Evolutionary conservation across 2,888 invertebrate species (phyloP).

Genomic region (Drosophila ezoana): DNA sequence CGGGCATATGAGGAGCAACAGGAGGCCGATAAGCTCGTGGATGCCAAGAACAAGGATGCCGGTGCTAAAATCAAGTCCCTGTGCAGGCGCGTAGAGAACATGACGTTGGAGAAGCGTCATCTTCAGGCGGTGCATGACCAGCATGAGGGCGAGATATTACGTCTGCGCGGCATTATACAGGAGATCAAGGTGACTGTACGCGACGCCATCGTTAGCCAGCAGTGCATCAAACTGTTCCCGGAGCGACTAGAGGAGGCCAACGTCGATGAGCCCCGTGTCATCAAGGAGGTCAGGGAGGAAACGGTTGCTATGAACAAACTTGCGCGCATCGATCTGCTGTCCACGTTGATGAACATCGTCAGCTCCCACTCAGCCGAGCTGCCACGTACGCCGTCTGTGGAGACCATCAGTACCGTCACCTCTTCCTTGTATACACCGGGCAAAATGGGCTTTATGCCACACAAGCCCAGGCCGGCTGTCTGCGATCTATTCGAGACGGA

Average conservation of each 20-base stretch:
- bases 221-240: conserved; percentile 50
- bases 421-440: conserved; percentile 87
- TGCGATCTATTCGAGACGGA: conserved; percentile 79
- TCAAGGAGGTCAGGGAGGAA: conserved; percentile 60
- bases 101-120: conserved; percentile 76
- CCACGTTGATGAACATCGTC: conserved; percentile 85
- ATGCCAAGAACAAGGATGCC: conserved; percentile 85
- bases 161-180: conserved; percentile 87
- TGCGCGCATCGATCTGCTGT: conserved; percentile 87
- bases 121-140: conserved; percentile 83
- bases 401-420: conserved; percentile 76
- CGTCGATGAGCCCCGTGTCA: conserved; percentile 55
- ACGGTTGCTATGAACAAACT: conserved; percentile 84
- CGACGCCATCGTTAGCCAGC: conserved; percentile 85
- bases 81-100: conserved; percentile 79
- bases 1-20: conserved; percentile 82
- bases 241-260: conserved; percentile 43
- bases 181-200: conserved; percentile 88
- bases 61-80: conserved; percentile 85
- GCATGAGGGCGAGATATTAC: conserved; percentile 86
- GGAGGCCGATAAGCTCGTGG: conserved; percentile 84
- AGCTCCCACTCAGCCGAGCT: conserved; percentile 73
- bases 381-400: conserved; percentile 81
- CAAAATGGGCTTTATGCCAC: conserved; percentile 89
- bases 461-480: conserved; percentile 75